Evolutionary conservation across 2,888 invertebrate genomes (phyloP), one percentile per base, ranked within the genome.

Genomic region (Trichogramma dendrolimi): DNA sequence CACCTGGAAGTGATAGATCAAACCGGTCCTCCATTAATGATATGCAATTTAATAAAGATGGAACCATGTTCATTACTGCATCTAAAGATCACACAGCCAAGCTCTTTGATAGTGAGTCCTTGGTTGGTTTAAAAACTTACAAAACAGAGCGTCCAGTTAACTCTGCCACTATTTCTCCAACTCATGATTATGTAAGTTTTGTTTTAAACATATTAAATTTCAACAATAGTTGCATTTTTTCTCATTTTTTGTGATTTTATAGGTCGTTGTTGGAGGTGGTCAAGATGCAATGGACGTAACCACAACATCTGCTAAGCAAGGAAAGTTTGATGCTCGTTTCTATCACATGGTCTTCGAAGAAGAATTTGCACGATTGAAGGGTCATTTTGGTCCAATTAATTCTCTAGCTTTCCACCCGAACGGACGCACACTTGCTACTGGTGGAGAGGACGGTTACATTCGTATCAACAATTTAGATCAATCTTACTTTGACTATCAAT

Each of bases 261-360:
- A 86, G 86, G 85, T 98, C 5, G 92, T 96, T 2, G 83, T 99
- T 51, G 99, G 99, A 64, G 99, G 99, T 80, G 99, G 99, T 72
- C 99, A 99, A 82, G 99, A 99, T 80, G 99, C 99, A 61, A 97
- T 97, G 94, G 96, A 96, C 75, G 98, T 98, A 63, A 96, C 96
- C 50, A 96, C 94, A 2, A 97, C 96, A 0, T 93, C 94, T 0
- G 88, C 95, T 0, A 86, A 94, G 71, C 88, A 93, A 65, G 99
- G 98, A 58, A 98, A 98, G 83, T 99, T 99, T 78, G 98, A 99
- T 79, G 95, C 89, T 7, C 90, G 80, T 58, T 87, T 90, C 74
- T 91, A 84, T 77, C 88, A 89, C 72, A 75, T 88, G 58, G 83
- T 90, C 42, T 90, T 87, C 74, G 89, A 90, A 75, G 89, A 90